phyloP scores from a whole-genome alignment of 2,797 vertebrate genomes.

The Acanthurus tractus region DNA sequence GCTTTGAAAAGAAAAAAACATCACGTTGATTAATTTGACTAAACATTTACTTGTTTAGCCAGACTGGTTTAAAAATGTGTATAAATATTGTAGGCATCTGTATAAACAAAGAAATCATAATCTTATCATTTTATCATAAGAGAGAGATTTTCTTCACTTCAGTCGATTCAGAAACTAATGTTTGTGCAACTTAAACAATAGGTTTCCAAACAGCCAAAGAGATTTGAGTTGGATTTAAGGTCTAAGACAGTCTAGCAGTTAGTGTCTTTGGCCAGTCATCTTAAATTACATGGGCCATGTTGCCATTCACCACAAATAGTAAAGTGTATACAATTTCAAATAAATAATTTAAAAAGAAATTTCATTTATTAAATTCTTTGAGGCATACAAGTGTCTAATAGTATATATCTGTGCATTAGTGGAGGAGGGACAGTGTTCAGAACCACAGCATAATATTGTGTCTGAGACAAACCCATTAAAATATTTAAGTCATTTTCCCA shows the following conservation, averaged over 20 bases:
- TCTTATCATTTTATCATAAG: too few species aligned
- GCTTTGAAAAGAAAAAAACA: too few species aligned
- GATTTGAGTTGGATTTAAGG: background rate
- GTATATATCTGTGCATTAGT: background rate
- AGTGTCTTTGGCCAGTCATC: background rate
- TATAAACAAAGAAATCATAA: too few species aligned
- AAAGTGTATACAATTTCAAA: too few species aligned
- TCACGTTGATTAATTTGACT: too few species aligned
- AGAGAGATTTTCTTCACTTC: background rate
- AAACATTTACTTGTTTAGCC: too few species aligned
- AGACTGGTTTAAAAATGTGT: too few species aligned
- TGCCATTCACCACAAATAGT: background rate
- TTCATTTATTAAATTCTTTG: background rate
- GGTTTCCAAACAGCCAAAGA: background rate
- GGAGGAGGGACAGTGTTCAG: background rate
- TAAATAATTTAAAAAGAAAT: background rate
- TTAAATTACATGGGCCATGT: background rate
- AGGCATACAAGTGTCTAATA: background rate
- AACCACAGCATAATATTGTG: background rate
- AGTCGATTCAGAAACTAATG: background rate
- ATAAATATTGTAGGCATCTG: too few species aligned
- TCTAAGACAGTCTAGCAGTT: background rate
- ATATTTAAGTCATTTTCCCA: conserved; percentile 1
- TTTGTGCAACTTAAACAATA: background rate
- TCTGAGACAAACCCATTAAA: background rate